Conservation (phyloP, 2,113 vertebrate genomes). For the Muntiacus muntjak region DNA sequence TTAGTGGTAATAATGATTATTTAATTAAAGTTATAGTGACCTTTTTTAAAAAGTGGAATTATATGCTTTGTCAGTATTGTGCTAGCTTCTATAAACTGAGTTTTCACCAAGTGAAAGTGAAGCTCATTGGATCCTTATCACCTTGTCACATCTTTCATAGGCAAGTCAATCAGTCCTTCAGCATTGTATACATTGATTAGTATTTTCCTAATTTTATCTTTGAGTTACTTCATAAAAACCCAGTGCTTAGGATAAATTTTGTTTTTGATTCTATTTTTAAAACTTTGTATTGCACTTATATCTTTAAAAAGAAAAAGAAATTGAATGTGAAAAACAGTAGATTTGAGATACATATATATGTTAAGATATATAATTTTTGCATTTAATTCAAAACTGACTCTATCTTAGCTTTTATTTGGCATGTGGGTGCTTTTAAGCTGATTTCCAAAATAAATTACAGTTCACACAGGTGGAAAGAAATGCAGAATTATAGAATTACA, state of each 20-base stretch:
- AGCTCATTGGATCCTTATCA: background rate
- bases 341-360: background rate
- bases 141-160: background rate
- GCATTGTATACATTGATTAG: background rate
- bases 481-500: background rate
- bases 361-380: background rate
- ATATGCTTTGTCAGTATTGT: background rate
- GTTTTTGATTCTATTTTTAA: background rate
- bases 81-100: background rate
- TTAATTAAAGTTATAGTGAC: background rate
- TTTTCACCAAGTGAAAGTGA: background rate
- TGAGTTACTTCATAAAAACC: background rate
- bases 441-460: constrained; percentile 19
- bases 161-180: background rate
- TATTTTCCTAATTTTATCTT: background rate
- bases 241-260: constrained; percentile 13
- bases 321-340: background rate
- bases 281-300: background rate
- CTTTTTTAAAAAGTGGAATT: background rate
- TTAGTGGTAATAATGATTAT: background rate
- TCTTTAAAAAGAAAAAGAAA: background rate
- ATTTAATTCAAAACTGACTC: background rate
- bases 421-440: background rate
- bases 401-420: background rate
- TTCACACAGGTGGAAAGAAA: background rate